Evolutionary conservation across 2,797 vertebrate species (phyloP), one percentile per base, ranked within the genome.

Genomic region (Syngnathus rostellatus): DNA sequence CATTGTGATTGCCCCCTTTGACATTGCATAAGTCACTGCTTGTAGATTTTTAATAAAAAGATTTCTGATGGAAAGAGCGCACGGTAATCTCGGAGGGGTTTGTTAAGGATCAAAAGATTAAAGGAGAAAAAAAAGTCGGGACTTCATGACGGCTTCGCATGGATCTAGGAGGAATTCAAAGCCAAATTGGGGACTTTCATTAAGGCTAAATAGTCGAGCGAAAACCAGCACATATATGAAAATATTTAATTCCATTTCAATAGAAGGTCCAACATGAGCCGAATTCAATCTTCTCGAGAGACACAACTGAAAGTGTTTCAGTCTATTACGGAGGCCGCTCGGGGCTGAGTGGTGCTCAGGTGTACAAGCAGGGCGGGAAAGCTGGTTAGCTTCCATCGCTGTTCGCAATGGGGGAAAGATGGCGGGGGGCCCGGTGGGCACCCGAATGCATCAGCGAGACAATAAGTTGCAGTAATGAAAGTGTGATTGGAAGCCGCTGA

Each of bases 391-490:
- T 62, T 63, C 76, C 71, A 75, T 77, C 71, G 70, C 75, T 77
- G 68, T 77, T 81, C 76, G 68, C 64, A 8, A 31, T 2, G 9
- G 10, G 74, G 71, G 70, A 80, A 70, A 76, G 70, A 80, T 64
- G 77, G 74, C 72, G 64, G 77, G 19, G 75, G 72, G 70, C 70
- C 53, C 79, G 66, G 73, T 8, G 71, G 16, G 31, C 73, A 71
- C 73, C 78, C 69, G 76, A 65, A 75, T 75, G 71, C 75, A 83
- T 85, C 83, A 78, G 72, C 75, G 80, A 89, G 65, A 86, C 87
- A 87, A 89, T 89, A 87, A 67, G 76, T 73, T 72, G 75, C 72
- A 79, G 82, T 89, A 88, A 89, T 90, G 87, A 88, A 88, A 88
- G 83, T 85, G 83, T 86, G 86, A 90, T 89, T 68, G 87, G 81